A percentile compares a stretch with the other conserved stretches of the same genome.
These are phyloP conservation scores for Sarcophaga carnaria DNA, from an alignment of 2,888 invertebrate species.

Conservation along the genomic window DNA sequence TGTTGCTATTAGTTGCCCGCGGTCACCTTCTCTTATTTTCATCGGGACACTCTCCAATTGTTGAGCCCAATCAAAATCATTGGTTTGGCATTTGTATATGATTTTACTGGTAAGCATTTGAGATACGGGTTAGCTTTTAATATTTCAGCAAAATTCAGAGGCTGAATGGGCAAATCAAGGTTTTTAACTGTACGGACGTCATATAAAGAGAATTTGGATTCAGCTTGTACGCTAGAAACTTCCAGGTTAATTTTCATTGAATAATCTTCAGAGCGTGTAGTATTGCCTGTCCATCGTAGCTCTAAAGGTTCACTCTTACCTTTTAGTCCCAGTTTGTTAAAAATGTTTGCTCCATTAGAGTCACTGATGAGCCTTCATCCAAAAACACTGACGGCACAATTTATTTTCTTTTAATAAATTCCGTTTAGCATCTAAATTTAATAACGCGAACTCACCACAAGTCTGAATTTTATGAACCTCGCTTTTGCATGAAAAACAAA, in stretches of 20 bases:
- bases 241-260: slow-evolving; percentile 7
- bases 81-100: slow-evolving; percentile 52
- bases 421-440: slow-evolving; percentile 43
- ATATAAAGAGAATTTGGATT: background rate
- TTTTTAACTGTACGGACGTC: slow-evolving; percentile 34
- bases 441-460: slow-evolving; percentile 31
- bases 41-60: slow-evolving; percentile 45
- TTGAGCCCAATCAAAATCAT: slow-evolving; percentile 42
- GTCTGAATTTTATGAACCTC: slow-evolving; percentile 34
- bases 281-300: slow-evolving; percentile 36
- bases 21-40: slow-evolving; percentile 54
- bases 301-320: slow-evolving; percentile 33
- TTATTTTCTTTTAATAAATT: slow-evolving; percentile 36
- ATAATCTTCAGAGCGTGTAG: slow-evolving; percentile 4
- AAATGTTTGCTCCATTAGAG: slow-evolving; percentile 43
- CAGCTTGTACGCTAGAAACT: background rate
- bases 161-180: slow-evolving; percentile 31
- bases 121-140: slow-evolving; percentile 2
- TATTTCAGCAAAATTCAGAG: slow-evolving; percentile 15
- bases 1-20: slow-evolving; percentile 56
- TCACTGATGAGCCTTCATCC: slow-evolving; percentile 48
- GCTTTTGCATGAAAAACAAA: slow-evolving; percentile 32
- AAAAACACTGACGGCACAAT: slow-evolving; percentile 49
- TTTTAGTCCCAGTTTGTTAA: slow-evolving; percentile 13
- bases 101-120: slow-evolving; percentile 38